Percentiles rank a stretch among this genome's conserved stretches.
These are phyloP conservation scores for Stigmatopora nigra DNA, from an alignment of 2,113 vertebrate species.

Conservation along the genomic window DNA sequence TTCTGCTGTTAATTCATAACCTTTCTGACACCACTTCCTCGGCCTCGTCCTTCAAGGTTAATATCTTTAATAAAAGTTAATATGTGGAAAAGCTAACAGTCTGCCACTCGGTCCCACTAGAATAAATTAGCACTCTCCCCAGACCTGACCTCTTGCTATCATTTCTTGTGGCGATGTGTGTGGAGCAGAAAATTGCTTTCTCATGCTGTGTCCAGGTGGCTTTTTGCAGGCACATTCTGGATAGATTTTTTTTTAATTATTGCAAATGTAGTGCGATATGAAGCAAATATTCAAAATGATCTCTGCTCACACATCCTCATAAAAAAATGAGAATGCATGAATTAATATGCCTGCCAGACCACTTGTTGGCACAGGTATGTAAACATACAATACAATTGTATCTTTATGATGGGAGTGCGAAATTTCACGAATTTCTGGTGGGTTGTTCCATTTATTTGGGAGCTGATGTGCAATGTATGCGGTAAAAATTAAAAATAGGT, in stretches of 20 bases:
- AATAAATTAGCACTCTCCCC: constrained; percentile 54
- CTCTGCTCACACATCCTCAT: background rate
- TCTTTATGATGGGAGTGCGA: no score
- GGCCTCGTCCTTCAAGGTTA: constrained; percentile 61
- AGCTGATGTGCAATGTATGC: no score
- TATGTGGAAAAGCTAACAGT: constrained; percentile 56
- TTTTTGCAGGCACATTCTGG: constrained; percentile 11
- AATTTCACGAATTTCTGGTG: no score
- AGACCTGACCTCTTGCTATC: constrained; percentile 33
- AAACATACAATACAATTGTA: no score
- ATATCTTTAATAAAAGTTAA: constrained; percentile 63
- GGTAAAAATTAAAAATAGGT: no score
- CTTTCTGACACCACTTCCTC: constrained; percentile 55
- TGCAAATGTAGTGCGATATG: no score
- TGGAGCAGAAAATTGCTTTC: constrained; percentile 68
- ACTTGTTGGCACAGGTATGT: background rate
- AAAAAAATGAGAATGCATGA: background rate
- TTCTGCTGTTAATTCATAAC: constrained; percentile 63
- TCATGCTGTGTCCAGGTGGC: constrained; percentile 54
- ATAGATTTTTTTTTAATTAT: background rate
- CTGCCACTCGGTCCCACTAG: constrained; percentile 39
- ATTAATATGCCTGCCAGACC: background rate
- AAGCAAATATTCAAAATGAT: background rate
- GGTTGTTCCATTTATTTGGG: no score
- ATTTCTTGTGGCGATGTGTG: constrained; percentile 48